Evolutionary conservation across 2,797 vertebrate species (phyloP).

Genomic region (Hylomyscus alleni): DNA sequence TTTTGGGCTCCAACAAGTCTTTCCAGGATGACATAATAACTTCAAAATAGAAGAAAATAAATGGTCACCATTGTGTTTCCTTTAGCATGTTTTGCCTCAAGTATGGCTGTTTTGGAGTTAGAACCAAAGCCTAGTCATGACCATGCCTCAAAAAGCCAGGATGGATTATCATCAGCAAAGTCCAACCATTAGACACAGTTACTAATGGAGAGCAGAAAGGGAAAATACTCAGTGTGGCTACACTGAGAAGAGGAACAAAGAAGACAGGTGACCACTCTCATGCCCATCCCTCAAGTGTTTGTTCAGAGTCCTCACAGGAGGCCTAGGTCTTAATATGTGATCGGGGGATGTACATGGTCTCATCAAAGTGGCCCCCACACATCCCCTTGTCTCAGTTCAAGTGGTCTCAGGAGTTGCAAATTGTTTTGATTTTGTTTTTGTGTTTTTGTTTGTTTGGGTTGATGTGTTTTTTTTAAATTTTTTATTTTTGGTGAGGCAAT

Average conservation of each 20-base stretch:
- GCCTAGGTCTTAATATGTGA: not conserved
- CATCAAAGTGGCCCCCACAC: rapidly evolving
- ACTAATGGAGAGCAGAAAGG: not conserved
- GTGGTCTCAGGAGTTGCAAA: not conserved
- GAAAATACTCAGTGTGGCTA: not conserved
- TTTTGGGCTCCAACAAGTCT: conserved; percentile 69
- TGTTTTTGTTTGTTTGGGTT: no score
- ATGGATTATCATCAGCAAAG: not conserved
- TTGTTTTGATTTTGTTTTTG: not conserved
- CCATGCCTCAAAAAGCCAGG: not conserved
- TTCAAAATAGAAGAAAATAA: conserved; percentile 70
- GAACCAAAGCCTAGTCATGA: not conserved
- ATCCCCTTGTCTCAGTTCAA: not conserved
- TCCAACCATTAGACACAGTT: not conserved
- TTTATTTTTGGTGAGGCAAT: not conserved
- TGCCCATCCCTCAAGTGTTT: not conserved
- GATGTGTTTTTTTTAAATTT: not conserved
- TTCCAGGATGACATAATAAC: conserved; percentile 64
- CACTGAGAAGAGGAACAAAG: not conserved
- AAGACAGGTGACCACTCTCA: not conserved
- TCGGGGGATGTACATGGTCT: not conserved
- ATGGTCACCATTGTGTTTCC: conserved; percentile 41
- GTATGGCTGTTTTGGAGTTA: not conserved
- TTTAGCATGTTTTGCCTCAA: conserved; percentile 40
- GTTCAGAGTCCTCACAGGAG: not conserved